Conservation (phyloP, 2,113 vertebrate species). For the Tragelaphus strepsiceros region DNA sequence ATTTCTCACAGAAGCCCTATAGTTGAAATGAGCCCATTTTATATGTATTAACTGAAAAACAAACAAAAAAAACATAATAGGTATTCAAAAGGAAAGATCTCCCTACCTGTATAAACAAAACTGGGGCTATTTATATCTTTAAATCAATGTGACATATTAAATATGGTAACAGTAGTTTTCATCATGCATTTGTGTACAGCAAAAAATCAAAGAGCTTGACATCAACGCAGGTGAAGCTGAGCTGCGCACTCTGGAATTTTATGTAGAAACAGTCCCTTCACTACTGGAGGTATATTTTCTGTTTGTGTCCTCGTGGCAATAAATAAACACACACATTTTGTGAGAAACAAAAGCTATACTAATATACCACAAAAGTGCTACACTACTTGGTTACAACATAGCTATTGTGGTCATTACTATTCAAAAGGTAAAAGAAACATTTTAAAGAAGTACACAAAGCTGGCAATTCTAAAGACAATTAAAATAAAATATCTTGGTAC, state of each 20-base stretch:
- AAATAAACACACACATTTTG: not conserved
- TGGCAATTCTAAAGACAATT: not conserved
- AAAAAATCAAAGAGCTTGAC: not conserved
- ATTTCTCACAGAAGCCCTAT: not conserved
- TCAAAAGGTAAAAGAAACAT: not conserved
- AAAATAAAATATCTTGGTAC: not conserved
- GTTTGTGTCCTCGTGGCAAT: not conserved
- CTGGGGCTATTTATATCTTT: not conserved
- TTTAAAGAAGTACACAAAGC: not conserved
- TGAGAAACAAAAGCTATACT: not conserved
- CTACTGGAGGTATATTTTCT: not conserved
- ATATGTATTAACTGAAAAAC: slow-evolving; percentile 18
- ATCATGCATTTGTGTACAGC: not conserved
- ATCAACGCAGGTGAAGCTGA: not conserved
- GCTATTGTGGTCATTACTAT: not conserved
- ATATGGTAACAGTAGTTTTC: not conserved
- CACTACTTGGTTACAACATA: not conserved
- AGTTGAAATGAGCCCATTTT: slow-evolving; percentile 21
- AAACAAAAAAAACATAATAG: not conserved
- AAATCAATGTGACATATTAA: not conserved
- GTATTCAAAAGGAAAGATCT: not conserved
- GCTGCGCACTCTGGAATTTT: not conserved
- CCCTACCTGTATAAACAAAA: not conserved
- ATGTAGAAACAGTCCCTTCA: not conserved
- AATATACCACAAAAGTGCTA: not conserved